Evolutionary conservation across 2,888 invertebrate genomes (phyloP).

Genomic region (Ophion slaviceki): DNA sequence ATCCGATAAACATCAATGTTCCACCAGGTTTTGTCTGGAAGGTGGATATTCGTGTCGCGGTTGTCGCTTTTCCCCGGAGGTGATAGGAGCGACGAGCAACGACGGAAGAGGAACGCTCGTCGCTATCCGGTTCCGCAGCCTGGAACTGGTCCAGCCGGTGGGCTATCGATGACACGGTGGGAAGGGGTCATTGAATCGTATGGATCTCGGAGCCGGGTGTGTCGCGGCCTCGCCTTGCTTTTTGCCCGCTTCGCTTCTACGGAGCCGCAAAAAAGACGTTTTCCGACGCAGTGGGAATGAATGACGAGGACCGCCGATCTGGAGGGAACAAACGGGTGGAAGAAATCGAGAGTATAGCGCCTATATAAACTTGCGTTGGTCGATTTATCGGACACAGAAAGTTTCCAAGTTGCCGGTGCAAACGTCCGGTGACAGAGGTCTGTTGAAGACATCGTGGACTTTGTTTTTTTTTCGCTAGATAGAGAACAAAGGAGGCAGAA

Average conservation of each 20-base stretch:
- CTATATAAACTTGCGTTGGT: conserved; percentile 65
- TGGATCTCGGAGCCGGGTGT: neutral
- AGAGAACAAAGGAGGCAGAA: conserved; percentile 6
- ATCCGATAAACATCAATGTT: conserved; percentile 57
- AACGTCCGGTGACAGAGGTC: neutral
- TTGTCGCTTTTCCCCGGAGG: conserved; percentile 8
- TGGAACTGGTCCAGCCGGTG: conserved; percentile 48
- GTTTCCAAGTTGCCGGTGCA: conserved; percentile 27
- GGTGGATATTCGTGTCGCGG: neutral
- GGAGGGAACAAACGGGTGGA: neutral
- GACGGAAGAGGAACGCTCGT: conserved; percentile 16
- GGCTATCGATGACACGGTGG: neutral
- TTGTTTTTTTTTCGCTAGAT: neutral
- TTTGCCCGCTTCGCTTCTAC: neutral
- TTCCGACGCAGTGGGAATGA: neutral
- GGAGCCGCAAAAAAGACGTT: too few relatives aligned
- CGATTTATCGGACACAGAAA: conserved; percentile 60
- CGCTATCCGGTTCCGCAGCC: conserved; percentile 11
- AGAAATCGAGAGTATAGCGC: conserved; percentile 57
- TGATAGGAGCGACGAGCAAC: neutral
- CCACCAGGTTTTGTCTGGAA: conserved; percentile 19
- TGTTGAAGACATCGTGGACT: neutral
- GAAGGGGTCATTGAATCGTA: neutral
- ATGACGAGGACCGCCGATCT: neutral
- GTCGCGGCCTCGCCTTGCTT: neutral